Evolutionary conservation across 2,113 vertebrate genomes (phyloP), one percentile per base, ranked within the genome.

Genomic region (Pitta sordida): DNA sequence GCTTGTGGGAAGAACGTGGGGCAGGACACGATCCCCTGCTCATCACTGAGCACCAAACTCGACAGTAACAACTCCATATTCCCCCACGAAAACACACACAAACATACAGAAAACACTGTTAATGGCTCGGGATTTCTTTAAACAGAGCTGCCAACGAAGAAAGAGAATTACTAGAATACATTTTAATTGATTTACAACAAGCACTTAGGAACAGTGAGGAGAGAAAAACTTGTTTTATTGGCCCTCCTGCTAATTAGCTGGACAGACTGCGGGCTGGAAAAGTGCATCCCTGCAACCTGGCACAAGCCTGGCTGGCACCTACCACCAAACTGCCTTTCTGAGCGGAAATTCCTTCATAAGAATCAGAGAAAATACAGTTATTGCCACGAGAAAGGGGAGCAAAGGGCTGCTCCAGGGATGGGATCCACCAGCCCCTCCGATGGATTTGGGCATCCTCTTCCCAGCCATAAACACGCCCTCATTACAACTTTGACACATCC

Each of bases 141-240:
- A 92, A 87, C 74, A 30, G 81, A 48, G 43, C 56, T 6, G 3
- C 52, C 48, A 56, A 91, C 83, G 69, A 90, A 95, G n/a, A 95
- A 95, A 58, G 0, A 86, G 94, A 96, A 95, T 96, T 90, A 94
- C 83, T 63, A 91, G 89, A 74, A 81, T 92, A 94, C 94, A 96
- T 96, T 96, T 95, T 91, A 97, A 97, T 96, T 96, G 96, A 97
- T 96, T 96, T 96, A 93, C 93, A 95, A 12, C 37, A 88, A n/a
- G 96, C 91, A 96, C 96, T 96, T 94, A 95, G 91, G 79, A 96
- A 83, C 80, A 86, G 27, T 69, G 93, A 97, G 95, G 96, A 97
- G 97, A 95, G 96, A 92, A 95, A 95, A 96, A 95, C 75, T 87
- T 27, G 51, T 79, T 96, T 94, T 96, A 97, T 96, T 96, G 92